phyloP scores from a whole-genome alignment of 2,113 vertebrate species.

The Mohoua ochrocephala region DNA sequence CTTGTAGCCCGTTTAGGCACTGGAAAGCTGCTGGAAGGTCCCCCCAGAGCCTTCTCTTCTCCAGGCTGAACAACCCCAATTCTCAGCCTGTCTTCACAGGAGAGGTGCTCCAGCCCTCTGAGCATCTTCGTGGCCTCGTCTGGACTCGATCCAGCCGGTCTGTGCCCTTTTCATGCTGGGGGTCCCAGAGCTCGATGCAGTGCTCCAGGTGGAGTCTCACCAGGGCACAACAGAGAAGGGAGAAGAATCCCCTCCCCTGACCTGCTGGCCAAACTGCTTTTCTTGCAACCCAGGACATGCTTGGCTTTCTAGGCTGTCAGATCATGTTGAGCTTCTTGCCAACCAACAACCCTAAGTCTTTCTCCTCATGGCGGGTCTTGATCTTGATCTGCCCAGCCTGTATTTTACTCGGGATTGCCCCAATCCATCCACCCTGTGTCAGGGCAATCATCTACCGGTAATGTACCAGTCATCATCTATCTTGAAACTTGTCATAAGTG shows the following conservation, averaged over 20 bases:
- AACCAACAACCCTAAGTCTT: neutral
- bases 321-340: neutral
- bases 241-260: neutral
- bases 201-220: neutral
- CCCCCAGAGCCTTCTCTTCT: neutral
- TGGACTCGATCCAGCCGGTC: neutral
- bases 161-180: neutral
- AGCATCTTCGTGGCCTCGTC: neutral
- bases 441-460: neutral
- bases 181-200: fast-evolving
- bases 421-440: fast-evolving
- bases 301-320: neutral
- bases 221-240: neutral
- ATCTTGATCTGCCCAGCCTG: too few relatives aligned
- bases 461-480: neutral
- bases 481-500: neutral
- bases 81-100: neutral
- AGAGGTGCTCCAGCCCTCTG: neutral
- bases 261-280: neutral
- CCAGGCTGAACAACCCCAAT: fast-evolving
- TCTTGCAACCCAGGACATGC: neutral
- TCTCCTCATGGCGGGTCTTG: neutral
- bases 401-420: neutral
- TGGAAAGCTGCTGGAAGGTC: neutral
- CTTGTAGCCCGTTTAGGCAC: neutral